Base-by-base conservation (phyloP, 2,113 vertebrate species). In the Hypocryptadius cinnamomeus region DNA sequence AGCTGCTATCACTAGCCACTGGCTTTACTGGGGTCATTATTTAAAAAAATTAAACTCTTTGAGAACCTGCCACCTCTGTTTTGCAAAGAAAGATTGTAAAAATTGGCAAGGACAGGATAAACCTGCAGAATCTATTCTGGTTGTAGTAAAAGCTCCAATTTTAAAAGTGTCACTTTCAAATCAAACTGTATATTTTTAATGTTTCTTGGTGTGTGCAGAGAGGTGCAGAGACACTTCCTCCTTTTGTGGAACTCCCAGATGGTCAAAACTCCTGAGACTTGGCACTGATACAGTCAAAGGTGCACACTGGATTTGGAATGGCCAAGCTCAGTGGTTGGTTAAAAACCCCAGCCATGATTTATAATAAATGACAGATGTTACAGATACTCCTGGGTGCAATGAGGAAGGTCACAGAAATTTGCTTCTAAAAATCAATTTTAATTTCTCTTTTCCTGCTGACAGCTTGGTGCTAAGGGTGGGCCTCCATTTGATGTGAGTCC, bases 371-470 rank as follows among this genome's bases (percentile, higher is more conserved):
- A 71, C 93, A 92, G 78, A 92, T 84, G 90, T 66, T 93, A 48
- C 0, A 74, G 64, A 74, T 68, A 71, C 45, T 95, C 68, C 44
- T 71, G 87, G 68, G 90, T 87, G 69, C 79, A 68, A 40, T 51
- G 90, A 81, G 83, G 66, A 69, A 91, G 82, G 94, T 94, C 90
- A 94, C 85, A 68, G 45, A 68, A 91, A 57, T 92, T 91, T 90
- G 47, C 68, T 64, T 87, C 91, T 42, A 64, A 94, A 92, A 93
- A 95, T 95, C 94, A 80, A n/a, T 92, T 96, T 95, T 68, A 91
- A 94, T 95, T 86, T 92, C 66, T 94, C 88, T 92, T 87, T 94
- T 92, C 89, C 94, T 86, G 89, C 74, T 91, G 87, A 94, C 90
- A 92, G 94, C 79, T 94, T 80, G 40, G 8, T 92, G 88, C 93